phyloP scores from a whole-genome alignment of 2,113 vertebrate species.

The Platycercus adscitus region DNA sequence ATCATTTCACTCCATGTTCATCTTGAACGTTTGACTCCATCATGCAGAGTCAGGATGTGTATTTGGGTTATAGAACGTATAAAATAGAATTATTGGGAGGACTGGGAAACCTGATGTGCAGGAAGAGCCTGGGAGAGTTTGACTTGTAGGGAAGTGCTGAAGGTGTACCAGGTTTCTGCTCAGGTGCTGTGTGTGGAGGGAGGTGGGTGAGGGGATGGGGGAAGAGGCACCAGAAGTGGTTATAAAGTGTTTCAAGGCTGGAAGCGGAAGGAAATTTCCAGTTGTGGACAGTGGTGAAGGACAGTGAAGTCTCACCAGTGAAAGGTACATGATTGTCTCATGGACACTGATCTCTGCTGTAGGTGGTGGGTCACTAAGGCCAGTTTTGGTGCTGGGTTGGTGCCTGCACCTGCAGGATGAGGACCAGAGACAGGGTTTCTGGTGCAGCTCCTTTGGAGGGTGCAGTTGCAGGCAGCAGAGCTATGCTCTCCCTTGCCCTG shows the following conservation, averaged over 20 bases:
- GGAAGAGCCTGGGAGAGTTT: not conserved
- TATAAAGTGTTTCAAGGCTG: not conserved
- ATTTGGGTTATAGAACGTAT: not conserved
- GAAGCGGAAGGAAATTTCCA: not conserved
- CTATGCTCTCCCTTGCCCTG: not conserved
- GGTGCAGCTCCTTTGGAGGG: not conserved
- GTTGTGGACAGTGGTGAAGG: rapidly evolving
- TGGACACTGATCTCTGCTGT: not conserved
- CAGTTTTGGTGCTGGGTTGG: not conserved
- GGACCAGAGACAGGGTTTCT: not conserved
- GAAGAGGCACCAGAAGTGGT: not conserved
- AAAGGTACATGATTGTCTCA: not conserved
- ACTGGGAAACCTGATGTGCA: not conserved
- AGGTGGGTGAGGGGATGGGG: not conserved
- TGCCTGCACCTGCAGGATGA: not conserved
- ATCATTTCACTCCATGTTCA: not conserved
- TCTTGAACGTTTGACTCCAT: not conserved
- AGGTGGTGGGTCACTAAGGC: not conserved
- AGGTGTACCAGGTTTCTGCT: not conserved
- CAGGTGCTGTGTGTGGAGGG: too few species aligned
- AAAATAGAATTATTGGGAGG: not conserved
- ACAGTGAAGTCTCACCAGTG: not conserved
- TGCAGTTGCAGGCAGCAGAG: not conserved
- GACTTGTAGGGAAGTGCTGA: not conserved
- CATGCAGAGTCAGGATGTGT: not conserved